A percentile compares a stretch with the other conserved stretches of the same genome.
phyloP scores from a whole-genome alignment of 2,888 invertebrate genomes.

The Auanema freiburgensis region DNA sequence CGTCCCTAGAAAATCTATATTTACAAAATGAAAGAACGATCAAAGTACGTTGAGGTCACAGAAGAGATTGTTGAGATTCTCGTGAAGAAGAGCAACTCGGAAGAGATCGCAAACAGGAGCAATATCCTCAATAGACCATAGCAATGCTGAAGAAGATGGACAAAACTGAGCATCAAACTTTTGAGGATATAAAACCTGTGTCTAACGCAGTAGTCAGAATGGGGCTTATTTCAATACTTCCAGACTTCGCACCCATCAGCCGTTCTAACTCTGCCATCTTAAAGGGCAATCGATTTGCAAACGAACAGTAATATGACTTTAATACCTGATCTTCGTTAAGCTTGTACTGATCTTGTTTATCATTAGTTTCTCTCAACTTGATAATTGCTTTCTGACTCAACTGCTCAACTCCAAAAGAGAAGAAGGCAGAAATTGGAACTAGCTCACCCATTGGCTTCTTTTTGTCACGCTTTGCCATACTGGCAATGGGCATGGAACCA shows the following conservation, averaged over 20 bases:
- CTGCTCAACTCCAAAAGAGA: constrained; percentile 36
- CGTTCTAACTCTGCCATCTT: constrained; percentile 25
- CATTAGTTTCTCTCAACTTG: constrained; percentile 43
- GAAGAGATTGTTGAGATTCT: constrained; percentile 71
- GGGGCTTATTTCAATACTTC: constrained; percentile 18
- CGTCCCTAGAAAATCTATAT: constrained; percentile 12
- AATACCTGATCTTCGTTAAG: constrained; percentile 28
- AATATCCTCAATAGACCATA: constrained; percentile 79
- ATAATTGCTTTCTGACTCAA: constrained; percentile 46
- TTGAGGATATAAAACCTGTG: no score
- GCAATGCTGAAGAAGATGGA: constrained; percentile 67
- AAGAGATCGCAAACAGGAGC: constrained; percentile 88
- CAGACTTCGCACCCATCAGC: constrained; percentile 19
- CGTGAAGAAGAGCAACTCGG: constrained; percentile 79
- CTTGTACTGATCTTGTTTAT: constrained; percentile 33
- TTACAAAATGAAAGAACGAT: not conserved
- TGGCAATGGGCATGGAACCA: not conserved
- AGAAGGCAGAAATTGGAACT: constrained; percentile 46
- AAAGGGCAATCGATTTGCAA: not conserved
- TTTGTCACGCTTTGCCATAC: constrained; percentile 32
- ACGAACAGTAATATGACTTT: not conserved
- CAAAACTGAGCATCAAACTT: not conserved
- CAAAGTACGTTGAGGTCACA: constrained; percentile 17
- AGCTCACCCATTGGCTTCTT: constrained; percentile 53
- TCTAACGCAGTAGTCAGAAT: constrained; percentile 27